These are phyloP conservation scores for Chloroceryle amazona DNA, from an alignment of 2,797 vertebrate genomes.

Conservation along the genomic window DNA sequence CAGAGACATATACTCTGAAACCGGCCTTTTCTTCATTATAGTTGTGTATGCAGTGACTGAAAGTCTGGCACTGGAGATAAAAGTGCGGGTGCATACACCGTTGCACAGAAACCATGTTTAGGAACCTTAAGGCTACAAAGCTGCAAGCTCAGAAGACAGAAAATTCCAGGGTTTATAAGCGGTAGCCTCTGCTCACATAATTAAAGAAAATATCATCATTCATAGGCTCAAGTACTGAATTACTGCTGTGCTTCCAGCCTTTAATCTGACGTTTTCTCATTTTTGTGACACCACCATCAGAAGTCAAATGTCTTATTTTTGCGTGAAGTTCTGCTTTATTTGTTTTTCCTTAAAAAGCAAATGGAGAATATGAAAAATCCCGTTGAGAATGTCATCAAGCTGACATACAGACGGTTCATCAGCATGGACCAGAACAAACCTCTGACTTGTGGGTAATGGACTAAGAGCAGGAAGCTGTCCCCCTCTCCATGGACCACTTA, in stretches of 20 bases:
- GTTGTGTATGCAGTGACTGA: background rate
- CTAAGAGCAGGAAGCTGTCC: background rate
- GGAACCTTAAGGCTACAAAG: slow-evolving; percentile 24
- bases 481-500: background rate
- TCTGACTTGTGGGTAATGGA: background rate
- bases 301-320: background rate
- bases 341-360: background rate
- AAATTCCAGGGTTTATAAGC: background rate
- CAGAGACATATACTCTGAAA: background rate
- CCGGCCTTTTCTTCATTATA: background rate
- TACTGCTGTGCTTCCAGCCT: slow-evolving; percentile 12
- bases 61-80: slow-evolving; percentile 31
- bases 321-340: background rate
- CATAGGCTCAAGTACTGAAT: background rate
- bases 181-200: background rate
- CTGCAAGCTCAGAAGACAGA: background rate
- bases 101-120: background rate
- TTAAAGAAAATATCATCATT: background rate
- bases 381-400: background rate
- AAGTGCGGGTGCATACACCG: background rate
- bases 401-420: background rate
- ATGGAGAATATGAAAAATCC: background rate
- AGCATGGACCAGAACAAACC: background rate
- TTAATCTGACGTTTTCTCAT: background rate
- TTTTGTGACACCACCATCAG: background rate